Evolutionary conservation across 2,113 vertebrate species (phyloP).

Genomic region (Meleagris gallopavo): DNA sequence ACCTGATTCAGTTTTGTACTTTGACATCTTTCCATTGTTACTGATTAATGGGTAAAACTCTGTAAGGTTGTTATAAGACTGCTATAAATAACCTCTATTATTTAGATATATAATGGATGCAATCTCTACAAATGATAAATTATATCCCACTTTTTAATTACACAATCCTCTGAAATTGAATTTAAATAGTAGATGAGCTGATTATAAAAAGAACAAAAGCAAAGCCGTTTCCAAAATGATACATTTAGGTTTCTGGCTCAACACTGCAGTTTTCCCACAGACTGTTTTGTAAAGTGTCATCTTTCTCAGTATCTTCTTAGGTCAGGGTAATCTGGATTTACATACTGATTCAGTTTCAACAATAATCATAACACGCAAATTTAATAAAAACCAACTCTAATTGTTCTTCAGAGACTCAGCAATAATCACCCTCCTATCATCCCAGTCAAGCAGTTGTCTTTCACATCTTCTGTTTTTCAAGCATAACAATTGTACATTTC

Average conservation of each 20-base stretch:
- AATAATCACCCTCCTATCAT: not conserved
- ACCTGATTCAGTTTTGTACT: not conserved
- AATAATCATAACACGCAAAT: constrained; percentile 32
- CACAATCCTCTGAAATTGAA: not conserved
- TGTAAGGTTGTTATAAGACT: not conserved
- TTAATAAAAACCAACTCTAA: constrained; percentile 51
- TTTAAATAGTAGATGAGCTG: not conserved
- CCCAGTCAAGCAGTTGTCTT: constrained; percentile 19
- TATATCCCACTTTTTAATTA: constrained; percentile 19
- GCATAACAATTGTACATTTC: not conserved
- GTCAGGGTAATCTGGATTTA: constrained; percentile 31
- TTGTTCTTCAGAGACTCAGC: constrained; percentile 40
- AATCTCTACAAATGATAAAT: not conserved
- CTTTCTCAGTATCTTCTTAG: not conserved
- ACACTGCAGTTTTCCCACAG: not conserved
- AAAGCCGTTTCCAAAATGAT: not conserved
- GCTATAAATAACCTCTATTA: constrained; percentile 21
- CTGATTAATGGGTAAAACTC: not conserved
- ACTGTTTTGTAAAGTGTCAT: not conserved
- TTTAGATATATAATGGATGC: not conserved
- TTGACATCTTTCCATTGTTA: not conserved
- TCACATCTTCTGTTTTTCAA: constrained; percentile 1
- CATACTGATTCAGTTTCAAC: constrained; percentile 30
- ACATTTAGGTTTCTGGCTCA: not conserved
- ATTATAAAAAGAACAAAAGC: not conserved